These are phyloP conservation scores for Galemys pyrenaicus DNA, from an alignment of 2,113 vertebrate genomes.

Conservation along the genomic window DNA sequence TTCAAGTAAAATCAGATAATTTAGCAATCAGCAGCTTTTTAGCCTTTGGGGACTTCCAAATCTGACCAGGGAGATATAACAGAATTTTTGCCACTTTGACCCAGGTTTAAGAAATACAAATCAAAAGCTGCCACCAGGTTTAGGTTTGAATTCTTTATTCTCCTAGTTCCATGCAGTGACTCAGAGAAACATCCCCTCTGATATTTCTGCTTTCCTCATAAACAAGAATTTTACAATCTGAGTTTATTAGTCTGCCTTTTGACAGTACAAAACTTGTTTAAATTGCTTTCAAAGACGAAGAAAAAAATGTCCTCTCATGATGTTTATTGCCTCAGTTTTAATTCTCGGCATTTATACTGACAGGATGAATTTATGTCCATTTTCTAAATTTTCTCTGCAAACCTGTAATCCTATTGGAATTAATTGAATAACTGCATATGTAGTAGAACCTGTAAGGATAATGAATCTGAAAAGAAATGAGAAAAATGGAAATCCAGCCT, in stretches of 20 bases:
- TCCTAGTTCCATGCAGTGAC: background rate
- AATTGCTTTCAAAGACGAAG: conserved; percentile 40
- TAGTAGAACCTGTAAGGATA: conserved; percentile 28
- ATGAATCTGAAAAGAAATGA: conserved; percentile 55
- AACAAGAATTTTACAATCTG: background rate
- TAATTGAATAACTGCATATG: conserved; percentile 31
- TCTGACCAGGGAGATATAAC: background rate
- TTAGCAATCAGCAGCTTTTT: conserved; percentile 10
- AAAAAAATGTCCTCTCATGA: background rate
- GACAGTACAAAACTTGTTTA: background rate
- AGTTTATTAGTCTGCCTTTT: background rate
- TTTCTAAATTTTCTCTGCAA: conserved; percentile 52
- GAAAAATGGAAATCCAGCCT: conserved; percentile 38
- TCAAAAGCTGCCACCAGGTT: background rate
- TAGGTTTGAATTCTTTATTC: background rate
- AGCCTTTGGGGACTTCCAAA: background rate
- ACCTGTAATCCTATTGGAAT: background rate
- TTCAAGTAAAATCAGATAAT: conserved; percentile 3
- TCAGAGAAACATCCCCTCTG: background rate
- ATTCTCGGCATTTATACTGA: conserved; percentile 49
- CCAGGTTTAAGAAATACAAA: background rate
- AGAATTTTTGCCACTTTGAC: background rate
- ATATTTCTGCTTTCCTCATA: background rate
- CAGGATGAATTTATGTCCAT: conserved; percentile 14
- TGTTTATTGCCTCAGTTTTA: conserved; percentile 11